Base-by-base conservation (phyloP, 2,888 invertebrate genomes). In the Phalangium opilio region DNA sequence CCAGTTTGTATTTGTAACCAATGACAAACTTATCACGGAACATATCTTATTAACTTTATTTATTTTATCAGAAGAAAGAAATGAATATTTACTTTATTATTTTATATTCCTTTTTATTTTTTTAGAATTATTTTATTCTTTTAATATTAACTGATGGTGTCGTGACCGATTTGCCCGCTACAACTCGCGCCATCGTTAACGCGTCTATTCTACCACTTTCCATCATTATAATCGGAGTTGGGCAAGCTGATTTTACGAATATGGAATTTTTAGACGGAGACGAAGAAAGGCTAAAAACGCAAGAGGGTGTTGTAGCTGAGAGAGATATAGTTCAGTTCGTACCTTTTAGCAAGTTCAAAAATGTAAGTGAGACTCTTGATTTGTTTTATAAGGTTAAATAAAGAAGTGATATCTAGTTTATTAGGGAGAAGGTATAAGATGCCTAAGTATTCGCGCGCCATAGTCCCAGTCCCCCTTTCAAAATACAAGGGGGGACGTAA, bases 281-380 rank as follows among this genome's bases (percentile, higher is more conserved):
- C 50, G 59, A 61, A 45, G 65, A 63, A 2, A 56, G 60, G 1
- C 54, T 65, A 15, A 57, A 58, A 41, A 58, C 61, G 11, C 59
- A 60, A 0, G 54, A 53, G 43, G 64, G 64, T 8, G 52, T 59
- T 38, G 53, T 55, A 11, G 62, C 58, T 4, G 49, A 53, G 15
- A 50, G 65, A n/a, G 65, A 65, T 53, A 64, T 65, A 50, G 65
- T 65, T 1, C 65, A 65, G 53, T 65, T 65, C 60, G 64, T 65
- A 32, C 64, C 65, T 0, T 64, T 64, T 53, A 51, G 62, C 21
- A 59, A 63, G 32, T 64, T 62, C 53, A 58, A 59, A 50, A 54
- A 55, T 53, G 65, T 65, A 55, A 57, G 61, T 27, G n/a, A n/a
- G n/a, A n/a, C n/a, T n/a, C n/a, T n/a, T n/a, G n/a, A n/a, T n/a